phyloP scores from a whole-genome alignment of 2,113 vertebrate genomes.

The Albula glossodonta region DNA sequence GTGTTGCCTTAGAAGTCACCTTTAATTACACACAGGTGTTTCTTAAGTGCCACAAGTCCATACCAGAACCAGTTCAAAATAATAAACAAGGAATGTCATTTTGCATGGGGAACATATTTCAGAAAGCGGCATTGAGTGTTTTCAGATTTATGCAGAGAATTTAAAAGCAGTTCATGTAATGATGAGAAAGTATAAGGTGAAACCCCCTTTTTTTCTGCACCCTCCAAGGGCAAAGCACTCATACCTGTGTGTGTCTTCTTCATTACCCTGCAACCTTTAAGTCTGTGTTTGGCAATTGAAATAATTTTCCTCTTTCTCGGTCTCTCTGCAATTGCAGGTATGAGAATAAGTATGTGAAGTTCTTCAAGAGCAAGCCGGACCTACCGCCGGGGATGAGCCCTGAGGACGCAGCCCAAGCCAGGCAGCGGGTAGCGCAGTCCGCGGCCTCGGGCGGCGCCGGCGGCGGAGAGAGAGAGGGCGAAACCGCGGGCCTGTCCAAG shows the following conservation, averaged over 20 bases:
- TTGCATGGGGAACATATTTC: neutral
- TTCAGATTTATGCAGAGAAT: too few relatives aligned
- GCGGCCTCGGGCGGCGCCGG: constrained; percentile 48
- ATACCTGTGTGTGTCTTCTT: too few relatives aligned
- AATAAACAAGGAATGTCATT: neutral
- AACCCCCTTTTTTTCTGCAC: too few relatives aligned
- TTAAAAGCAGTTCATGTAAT: neutral
- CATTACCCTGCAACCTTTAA: too few relatives aligned
- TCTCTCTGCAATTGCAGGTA: constrained; percentile 71
- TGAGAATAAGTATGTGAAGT: constrained; percentile 96
- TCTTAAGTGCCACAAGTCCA: too few relatives aligned
- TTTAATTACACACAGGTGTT: too few relatives aligned
- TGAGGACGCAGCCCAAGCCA: constrained; percentile 51
- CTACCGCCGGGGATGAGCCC: constrained; percentile 84
- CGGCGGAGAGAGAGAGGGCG: constrained; percentile 43
- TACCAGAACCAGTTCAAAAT: neutral
- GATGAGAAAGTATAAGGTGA: too few relatives aligned
- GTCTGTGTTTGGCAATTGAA: too few relatives aligned
- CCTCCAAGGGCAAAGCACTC: too few relatives aligned
- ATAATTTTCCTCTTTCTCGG: neutral
- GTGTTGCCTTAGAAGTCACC: neutral
- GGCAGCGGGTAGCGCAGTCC: constrained; percentile 52
- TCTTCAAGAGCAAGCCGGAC: constrained; percentile 92
- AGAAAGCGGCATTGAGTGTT: neutral
- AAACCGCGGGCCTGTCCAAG: constrained; percentile 77